phyloP scores from a whole-genome alignment of 2,888 invertebrate genomes.

The Macrosoma leucophasiata region DNA sequence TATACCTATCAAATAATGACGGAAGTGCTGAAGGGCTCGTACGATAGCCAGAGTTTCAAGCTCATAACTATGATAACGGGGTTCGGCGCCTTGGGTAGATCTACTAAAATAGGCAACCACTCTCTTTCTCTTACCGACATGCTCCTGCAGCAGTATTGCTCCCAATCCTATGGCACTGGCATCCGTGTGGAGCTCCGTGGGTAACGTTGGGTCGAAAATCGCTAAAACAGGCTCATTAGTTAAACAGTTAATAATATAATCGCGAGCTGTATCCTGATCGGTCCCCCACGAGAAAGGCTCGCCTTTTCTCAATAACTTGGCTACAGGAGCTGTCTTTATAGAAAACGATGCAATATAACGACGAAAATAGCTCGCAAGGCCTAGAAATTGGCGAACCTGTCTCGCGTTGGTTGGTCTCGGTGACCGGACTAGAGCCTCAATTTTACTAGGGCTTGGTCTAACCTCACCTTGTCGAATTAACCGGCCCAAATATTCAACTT shows the following conservation, averaged over 20 bases:
- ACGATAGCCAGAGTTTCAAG: conserved; percentile 27
- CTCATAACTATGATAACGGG: conserved; percentile 27
- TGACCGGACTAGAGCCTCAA: conserved; percentile 30
- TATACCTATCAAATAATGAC: conserved; percentile 28
- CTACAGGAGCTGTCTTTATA: conserved; percentile 16
- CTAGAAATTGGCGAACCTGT: conserved; percentile 28
- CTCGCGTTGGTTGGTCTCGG: conserved; percentile 26
- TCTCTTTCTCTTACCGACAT: conserved; percentile 13
- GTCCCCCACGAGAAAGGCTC: conserved; percentile 17
- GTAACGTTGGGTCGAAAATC: conserved; percentile 19
- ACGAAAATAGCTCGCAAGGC: conserved; percentile 22
- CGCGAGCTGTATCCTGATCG: conserved; percentile 25
- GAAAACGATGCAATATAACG: conserved; percentile 19
- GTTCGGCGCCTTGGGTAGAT: conserved; percentile 22
- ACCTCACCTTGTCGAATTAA: conserved; percentile 28
- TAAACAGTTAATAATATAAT: conserved; percentile 15
- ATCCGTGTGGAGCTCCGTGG: conserved; percentile 25
- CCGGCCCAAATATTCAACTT: conserved; percentile 31
- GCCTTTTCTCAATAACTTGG: conserved; percentile 15
- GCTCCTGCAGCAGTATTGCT: conserved; percentile 16
- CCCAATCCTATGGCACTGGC: conserved; percentile 29
- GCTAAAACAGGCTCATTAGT: conserved; percentile 19
- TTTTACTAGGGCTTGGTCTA: conserved; percentile 28
- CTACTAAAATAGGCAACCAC: conserved; percentile 21
- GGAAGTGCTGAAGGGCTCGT: conserved; percentile 30